Evolutionary conservation across 2,888 invertebrate species (phyloP), one percentile per base, ranked within the genome.

Genomic region (Brenthis daphne): DNA sequence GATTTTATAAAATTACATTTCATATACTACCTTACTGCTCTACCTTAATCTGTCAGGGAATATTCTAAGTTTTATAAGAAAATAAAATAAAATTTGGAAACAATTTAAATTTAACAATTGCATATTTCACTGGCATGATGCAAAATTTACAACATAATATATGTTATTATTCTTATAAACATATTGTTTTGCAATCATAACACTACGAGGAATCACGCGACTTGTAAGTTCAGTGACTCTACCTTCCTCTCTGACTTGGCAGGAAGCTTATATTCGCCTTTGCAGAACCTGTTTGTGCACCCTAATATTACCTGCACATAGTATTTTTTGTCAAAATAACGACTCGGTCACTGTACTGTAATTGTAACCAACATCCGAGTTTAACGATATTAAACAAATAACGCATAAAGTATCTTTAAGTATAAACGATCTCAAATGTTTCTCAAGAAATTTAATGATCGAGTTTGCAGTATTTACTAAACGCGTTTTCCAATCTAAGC

Each of bases 201-300:
- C 86, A 86, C 87, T 87, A 87, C 86, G 88, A 89, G 87, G 88
- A 86, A 85, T 84, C 86, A 83, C 84, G 85, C 88, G 86, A 87
- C 86, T 85, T 84, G 83, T 85, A 89, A 89, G 91, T 91, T 91
- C 91, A 91, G 78, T 90, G 91, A 91, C 90, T 89, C 82, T 82
- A 82, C 87, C 85, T 86, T 90, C 85, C 88, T 88, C 87, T 84
- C 83, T 83, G 85, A 85, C 86, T 85, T 83, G 84, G 88, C 88
- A 88, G 89, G 89, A 88, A 88, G 86, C 67, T 85, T 87, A 85
- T 86, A 85, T 85, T 87, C 88, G 85, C 86, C 80, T 83, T 84
- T 81, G 79, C 78, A 84, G 84, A 90, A 92, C 92, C 91, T 87
- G 92, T 92, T 90, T 87, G 80, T 83, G 85, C 84, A 84, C 86